Base-by-base conservation (phyloP, 2,888 invertebrate genomes). In the Metellina segmentata region DNA sequence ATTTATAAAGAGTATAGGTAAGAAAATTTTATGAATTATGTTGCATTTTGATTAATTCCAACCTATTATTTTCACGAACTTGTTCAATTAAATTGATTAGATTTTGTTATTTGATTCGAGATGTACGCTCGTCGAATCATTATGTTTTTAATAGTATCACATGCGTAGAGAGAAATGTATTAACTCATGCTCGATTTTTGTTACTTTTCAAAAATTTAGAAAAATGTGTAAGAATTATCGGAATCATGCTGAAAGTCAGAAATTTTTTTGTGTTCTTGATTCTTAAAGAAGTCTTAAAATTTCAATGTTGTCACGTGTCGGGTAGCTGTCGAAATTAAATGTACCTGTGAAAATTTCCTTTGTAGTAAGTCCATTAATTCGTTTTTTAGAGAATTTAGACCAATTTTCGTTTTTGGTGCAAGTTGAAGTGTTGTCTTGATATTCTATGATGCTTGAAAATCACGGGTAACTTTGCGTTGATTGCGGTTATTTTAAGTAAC, bases 261-360 rank as follows among this genome's bases (percentile, higher is more conserved):
- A 9, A 16, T 61, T 61, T 61, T 1, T 34, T 2, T 34, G 34
- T 34, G 34, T 34, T 61, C 13, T 13, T n/a, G 6, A 20, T 20
- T n/a, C 11, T 75, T 48, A 34, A 6, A 34, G 11, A 75, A 61
- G 53, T 51, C 7, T n/a, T 82, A 13, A 51, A 75, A 48, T 34
- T 16, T 7, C 0, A 53, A n/a, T n/a, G n/a, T 85, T 75, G 75
- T 85, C 85, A 85, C 85, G 85, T 85, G 85, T 85, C 85, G 74
- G 53, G 74, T 52, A 85, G 53, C 34, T 61, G 61, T 61, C 34
- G 34, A 4, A 34, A 34, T 34, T 34, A 34, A 34, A 34, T 34
- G 4, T 34, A 34, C 34, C 61, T 61, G 61, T 61, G 5, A 5
- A 16, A 9, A 9, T 61, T 16, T 8, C 61, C 7, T 61, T 61